Percentiles rank a stretch among this genome's conserved stretches.
Conservation (phyloP, 2,888 invertebrate species). For the Perithous albicinctus region DNA sequence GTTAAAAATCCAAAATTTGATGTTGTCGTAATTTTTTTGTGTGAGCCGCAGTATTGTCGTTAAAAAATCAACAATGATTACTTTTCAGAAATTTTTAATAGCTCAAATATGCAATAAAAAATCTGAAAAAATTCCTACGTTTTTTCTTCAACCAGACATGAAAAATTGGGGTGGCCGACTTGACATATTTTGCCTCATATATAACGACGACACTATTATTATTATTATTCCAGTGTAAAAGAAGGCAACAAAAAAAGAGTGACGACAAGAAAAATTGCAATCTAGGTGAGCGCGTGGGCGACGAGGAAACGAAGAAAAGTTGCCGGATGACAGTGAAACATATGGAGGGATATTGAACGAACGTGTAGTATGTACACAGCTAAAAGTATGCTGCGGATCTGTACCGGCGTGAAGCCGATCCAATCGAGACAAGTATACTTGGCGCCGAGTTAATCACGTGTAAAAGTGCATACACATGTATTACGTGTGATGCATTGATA, state of each 20-base stretch:
- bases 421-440: constrained; percentile 37
- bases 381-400: not conserved
- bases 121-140: no score
- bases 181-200: no score
- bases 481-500: constrained; percentile 31
- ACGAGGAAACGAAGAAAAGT: constrained; percentile 24
- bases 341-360: not conserved
- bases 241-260: constrained; percentile 10
- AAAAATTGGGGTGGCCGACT: no score
- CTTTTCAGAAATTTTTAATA: no score
- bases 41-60: no score
- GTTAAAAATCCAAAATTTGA: no score
- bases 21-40: no score
- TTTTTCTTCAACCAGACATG: no score
- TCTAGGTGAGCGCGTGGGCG: constrained; percentile 22
- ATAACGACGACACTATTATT: not conserved
- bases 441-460: constrained; percentile 54
- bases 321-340: constrained; percentile 39
- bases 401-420: constrained; percentile 33
- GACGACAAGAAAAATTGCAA: constrained; percentile 45
- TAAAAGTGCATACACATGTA: constrained; percentile 24
- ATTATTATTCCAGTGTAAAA: constrained; percentile 19
- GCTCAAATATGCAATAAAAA: no score
- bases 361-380: not conserved
- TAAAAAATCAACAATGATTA: no score